phyloP scores from a whole-genome alignment of 2,113 vertebrate species.

The Anser cygnoides region DNA sequence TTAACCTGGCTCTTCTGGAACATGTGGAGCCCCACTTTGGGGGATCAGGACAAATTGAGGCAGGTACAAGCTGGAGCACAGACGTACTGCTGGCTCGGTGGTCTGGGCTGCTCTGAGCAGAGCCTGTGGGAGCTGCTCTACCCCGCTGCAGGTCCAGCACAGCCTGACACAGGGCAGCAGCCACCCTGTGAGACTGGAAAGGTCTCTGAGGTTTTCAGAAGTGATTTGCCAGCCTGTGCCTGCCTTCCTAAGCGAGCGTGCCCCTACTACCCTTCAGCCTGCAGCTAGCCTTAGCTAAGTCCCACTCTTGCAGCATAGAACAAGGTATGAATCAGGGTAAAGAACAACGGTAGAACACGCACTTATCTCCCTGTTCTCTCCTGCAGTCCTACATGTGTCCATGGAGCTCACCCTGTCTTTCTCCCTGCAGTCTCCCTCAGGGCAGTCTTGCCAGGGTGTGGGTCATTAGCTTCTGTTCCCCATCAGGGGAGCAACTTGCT shows the following conservation, averaged over 20 bases:
- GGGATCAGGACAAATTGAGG: rapidly evolving
- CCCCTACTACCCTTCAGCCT: not conserved
- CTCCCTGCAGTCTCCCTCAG: not conserved
- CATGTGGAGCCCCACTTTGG: rapidly evolving
- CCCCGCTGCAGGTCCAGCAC: not conserved
- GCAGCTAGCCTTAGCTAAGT: not conserved
- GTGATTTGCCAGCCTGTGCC: not conserved
- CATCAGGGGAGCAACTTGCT: not conserved
- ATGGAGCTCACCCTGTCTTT: not conserved
- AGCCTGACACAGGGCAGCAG: not conserved
- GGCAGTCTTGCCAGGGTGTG: not conserved
- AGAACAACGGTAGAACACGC: not conserved
- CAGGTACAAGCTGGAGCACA: not conserved
- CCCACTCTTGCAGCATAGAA: not conserved
- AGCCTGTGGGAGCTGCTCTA: not conserved
- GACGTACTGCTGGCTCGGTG: not conserved
- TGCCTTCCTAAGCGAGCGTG: not conserved
- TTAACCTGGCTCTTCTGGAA: not conserved
- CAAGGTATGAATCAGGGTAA: not conserved
- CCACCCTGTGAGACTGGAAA: not conserved
- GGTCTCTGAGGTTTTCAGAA: not conserved
- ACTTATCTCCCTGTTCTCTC: not conserved
- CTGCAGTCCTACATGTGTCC: not conserved
- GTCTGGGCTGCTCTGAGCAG: not conserved
- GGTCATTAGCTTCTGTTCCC: not conserved